Evolutionary conservation across 2,797 vertebrate genomes (phyloP).

Genomic region (Crenichthys baileyi): DNA sequence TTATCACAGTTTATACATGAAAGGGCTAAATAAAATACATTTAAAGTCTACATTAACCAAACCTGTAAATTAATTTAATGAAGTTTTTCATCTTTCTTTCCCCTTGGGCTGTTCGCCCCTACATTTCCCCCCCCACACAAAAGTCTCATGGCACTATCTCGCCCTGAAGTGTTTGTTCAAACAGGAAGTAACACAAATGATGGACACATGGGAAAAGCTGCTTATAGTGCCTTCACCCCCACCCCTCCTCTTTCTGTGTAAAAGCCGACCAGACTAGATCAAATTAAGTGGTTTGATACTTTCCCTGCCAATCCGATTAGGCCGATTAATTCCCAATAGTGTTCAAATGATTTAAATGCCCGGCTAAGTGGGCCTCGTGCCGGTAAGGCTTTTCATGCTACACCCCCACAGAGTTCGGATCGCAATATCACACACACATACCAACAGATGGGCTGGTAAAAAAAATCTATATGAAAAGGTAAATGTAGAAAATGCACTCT

Average conservation of each 20-base stretch:
- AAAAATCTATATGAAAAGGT: conserved; percentile 33
- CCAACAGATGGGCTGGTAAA: too few relatives aligned
- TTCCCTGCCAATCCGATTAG: conserved; percentile 79
- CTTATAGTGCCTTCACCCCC: conserved; percentile 58
- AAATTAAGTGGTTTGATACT: conserved; percentile 80
- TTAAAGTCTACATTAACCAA: conserved; percentile 7
- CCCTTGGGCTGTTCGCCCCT: conserved; percentile 14
- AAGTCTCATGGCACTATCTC: too few relatives aligned
- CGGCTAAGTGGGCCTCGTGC: too few relatives aligned
- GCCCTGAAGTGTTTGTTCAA: conserved; percentile 60
- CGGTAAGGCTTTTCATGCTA: too few relatives aligned
- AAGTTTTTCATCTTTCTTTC: conserved; percentile 13
- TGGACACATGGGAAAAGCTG: conserved; percentile 62
- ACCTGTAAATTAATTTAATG: conserved; percentile 8
- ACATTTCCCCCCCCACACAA: too few relatives aligned
- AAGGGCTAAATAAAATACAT: neutral
- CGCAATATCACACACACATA: too few relatives aligned
- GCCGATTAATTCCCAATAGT: conserved; percentile 78
- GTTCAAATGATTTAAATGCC: too few relatives aligned
- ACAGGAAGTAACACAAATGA: conserved; percentile 62
- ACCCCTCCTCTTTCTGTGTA: conserved; percentile 45
- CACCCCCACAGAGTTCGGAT: too few relatives aligned
- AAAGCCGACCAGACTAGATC: conserved; percentile 72
- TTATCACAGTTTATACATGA: neutral
- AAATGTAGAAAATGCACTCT: conserved; percentile 30